A percentile compares a stretch with the other conserved stretches of the same genome.
Evolutionary conservation across 1,140 invertebrate species (phyloP).

Genomic region (Druon quercuslanigerum): DNA sequence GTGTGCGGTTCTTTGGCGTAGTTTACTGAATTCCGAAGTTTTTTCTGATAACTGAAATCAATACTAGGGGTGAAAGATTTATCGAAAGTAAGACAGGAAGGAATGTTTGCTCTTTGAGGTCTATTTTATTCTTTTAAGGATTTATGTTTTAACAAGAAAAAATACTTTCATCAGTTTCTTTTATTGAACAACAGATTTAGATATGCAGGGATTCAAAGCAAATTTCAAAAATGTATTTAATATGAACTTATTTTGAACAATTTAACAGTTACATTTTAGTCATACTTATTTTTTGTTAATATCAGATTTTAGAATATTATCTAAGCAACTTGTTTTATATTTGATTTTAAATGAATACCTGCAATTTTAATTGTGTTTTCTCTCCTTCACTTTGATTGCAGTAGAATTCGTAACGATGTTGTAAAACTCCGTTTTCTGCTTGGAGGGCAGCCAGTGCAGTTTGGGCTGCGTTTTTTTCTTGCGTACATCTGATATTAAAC

Average conservation of each 20-base stretch:
- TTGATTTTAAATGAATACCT: constrained; percentile 44
- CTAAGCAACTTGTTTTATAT: background rate
- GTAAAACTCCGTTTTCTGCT: constrained; percentile 53
- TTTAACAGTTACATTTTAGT: too few species aligned
- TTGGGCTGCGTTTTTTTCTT: constrained; percentile 51
- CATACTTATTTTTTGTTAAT: too few species aligned
- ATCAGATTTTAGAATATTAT: background rate
- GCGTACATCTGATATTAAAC: constrained; percentile 47
- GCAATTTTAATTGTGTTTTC: constrained; percentile 49
- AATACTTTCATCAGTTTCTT: too few species aligned
- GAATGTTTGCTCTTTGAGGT: background rate
- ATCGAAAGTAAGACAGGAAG: background rate
- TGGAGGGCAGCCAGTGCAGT: constrained; percentile 44
- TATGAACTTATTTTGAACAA: too few species aligned
- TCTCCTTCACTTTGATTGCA: constrained; percentile 50
- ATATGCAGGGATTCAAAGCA: too few species aligned
- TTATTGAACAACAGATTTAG: too few species aligned
- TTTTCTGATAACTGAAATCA: constrained; percentile 49
- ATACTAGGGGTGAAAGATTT: background rate
- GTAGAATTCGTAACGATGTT: constrained; percentile 46
- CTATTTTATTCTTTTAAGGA: background rate
- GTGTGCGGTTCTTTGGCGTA: constrained; percentile 51
- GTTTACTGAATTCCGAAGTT: constrained; percentile 46
- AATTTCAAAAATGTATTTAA: too few species aligned
- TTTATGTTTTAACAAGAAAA: too few species aligned